These are phyloP conservation scores for Cotesia typhae DNA, from an alignment of 1,140 invertebrate species.

Conservation along the genomic window DNA sequence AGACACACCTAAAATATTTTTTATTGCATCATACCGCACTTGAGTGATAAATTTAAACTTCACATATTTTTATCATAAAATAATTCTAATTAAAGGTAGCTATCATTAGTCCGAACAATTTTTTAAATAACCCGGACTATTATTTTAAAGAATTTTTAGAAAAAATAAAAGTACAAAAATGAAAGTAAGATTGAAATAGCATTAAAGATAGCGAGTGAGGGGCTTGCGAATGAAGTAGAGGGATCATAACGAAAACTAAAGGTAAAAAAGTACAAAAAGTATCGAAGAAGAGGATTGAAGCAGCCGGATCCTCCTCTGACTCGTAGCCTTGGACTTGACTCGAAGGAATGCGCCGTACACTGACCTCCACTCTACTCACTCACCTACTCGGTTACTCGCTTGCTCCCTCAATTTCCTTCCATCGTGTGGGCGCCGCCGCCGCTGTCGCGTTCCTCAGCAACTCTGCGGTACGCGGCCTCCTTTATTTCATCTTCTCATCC, in stretches of 20 bases:
- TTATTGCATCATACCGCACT: too few species aligned
- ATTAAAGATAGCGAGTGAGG: not conserved
- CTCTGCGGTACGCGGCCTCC: conserved; percentile 15
- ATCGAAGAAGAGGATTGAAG: not conserved
- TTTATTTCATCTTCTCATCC: conserved; percentile 15
- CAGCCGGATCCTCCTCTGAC: conserved; percentile 23
- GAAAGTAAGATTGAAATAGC: not conserved
- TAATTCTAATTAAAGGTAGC: too few species aligned
- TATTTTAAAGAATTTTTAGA: too few species aligned
- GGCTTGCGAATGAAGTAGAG: not conserved
- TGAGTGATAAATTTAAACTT: too few species aligned
- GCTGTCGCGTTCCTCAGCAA: conserved; percentile 7
- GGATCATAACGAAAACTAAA: conserved; percentile 8
- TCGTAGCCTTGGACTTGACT: conserved; percentile 62
- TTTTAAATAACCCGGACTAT: too few species aligned
- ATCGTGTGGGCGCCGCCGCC: conserved; percentile 30
- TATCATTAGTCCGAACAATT: too few species aligned
- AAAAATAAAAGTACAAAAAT: too few species aligned
- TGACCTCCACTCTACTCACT: conserved; percentile 52
- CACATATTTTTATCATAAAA: too few species aligned
- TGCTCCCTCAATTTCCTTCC: conserved; percentile 38
- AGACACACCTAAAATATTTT: too few species aligned
- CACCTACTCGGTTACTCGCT: conserved; percentile 42
- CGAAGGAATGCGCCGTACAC: conserved; percentile 59
- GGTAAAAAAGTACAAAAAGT: conserved; percentile 3